Percentiles rank a stretch among this genome's conserved stretches.
phyloP scores from a whole-genome alignment of 2,797 vertebrate genomes.

The Salmo trutta region DNA sequence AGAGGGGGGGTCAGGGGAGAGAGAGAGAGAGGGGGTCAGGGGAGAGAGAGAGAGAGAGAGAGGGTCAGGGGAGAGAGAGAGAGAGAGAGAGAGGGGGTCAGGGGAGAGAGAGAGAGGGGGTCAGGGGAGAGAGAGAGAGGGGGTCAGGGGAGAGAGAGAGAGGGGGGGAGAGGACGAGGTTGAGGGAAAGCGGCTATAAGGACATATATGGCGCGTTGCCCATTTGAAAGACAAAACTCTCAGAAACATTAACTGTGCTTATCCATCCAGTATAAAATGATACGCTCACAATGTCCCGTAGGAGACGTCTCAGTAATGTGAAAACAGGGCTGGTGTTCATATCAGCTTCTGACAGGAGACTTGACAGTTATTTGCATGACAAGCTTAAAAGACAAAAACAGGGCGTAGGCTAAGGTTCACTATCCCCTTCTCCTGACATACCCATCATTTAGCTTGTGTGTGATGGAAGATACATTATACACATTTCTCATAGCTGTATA shows the following conservation, averaged over 20 bases:
- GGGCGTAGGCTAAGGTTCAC: neutral
- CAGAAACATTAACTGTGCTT: neutral
- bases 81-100: too few relatives aligned
- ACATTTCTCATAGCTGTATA: neutral
- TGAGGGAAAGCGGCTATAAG: too few relatives aligned
- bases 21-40: too few relatives aligned
- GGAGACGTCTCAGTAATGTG: neutral
- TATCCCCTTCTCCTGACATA: neutral
- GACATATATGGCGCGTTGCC: too few relatives aligned
- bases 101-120: too few relatives aligned
- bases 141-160: too few relatives aligned
- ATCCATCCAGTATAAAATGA: neutral
- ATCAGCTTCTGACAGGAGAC: neutral
- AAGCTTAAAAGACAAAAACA: neutral
- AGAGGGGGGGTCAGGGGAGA: too few relatives aligned
- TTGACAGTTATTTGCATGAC: neutral
- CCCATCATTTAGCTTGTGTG: neutral
- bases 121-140: too few relatives aligned
- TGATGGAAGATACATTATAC: neutral
- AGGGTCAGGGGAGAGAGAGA: too few relatives aligned
- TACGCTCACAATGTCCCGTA: neutral
- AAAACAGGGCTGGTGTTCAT: neutral
- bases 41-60: too few relatives aligned
- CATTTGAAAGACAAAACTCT: neutral
- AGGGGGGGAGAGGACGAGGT: neutral